These are phyloP conservation scores for Apis cerana DNA, from an alignment of 1,140 invertebrate genomes.

Conservation along the genomic window DNA sequence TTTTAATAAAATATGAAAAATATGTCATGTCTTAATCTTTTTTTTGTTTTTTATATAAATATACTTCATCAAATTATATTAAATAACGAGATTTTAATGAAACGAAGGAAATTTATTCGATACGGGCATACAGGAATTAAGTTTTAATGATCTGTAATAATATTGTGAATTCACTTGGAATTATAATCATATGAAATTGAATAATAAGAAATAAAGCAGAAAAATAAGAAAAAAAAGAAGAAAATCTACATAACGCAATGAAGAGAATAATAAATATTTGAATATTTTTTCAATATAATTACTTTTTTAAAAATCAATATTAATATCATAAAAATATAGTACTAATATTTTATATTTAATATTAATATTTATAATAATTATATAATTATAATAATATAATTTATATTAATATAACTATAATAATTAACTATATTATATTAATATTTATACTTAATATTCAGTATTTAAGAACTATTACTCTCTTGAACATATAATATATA, in stretches of 20 bases:
- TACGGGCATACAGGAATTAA: slow-evolving; percentile 2
- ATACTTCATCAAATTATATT: not conserved
- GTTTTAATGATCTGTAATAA: slow-evolving; percentile 15
- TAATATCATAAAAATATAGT: not conserved
- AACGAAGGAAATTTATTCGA: slow-evolving; percentile 12
- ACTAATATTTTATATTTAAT: not conserved
- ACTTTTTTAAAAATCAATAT: not conserved
- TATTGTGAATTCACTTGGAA: not conserved
- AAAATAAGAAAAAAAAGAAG: not conserved
- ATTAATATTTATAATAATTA: too few relatives aligned
- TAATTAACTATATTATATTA: too few relatives aligned
- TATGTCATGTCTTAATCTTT: not conserved
- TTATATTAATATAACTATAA: too few relatives aligned
- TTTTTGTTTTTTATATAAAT: not conserved
- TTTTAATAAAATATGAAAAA: slow-evolving; percentile 16
- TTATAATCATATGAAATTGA: not conserved
- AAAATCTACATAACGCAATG: not conserved
- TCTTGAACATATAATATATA: too few relatives aligned
- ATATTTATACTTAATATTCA: too few relatives aligned
- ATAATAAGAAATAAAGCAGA: too few relatives aligned
- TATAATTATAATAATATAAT: too few relatives aligned
- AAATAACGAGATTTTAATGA: slow-evolving; percentile 10
- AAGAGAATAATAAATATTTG: not conserved
- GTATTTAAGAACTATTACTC: too few relatives aligned
- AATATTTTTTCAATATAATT: not conserved